Base-by-base conservation (phyloP, 2,113 vertebrate species). In the Brienomyrus brachyistius region DNA sequence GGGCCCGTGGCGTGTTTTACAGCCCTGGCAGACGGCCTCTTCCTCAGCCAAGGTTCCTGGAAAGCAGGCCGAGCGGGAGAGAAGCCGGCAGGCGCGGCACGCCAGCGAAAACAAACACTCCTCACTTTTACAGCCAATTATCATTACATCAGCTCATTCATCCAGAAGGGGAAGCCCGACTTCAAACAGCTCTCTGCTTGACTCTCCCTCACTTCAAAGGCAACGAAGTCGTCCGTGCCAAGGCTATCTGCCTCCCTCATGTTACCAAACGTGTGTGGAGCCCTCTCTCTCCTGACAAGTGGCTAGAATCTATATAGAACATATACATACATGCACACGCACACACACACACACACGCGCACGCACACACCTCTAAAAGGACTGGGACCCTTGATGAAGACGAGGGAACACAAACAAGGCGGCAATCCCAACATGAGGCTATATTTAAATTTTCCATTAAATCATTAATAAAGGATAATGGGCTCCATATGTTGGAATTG, bases 1-100 rank as follows among this genome's bases (percentile, higher is more conserved):
- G 51, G 83, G 47, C 40, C 89, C 52, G 90, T 87, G 91, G 92
- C 91, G 59, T 91, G 91, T 93, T 95, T 96, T 92, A 94, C 92
- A 94, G 95, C 95, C 95, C 93, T 91, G 92, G 95, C 93, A 95
- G 88, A 94, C 92, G 93, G 90, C 66, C 77, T 93, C 95, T 95
- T 93, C 94, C 89, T 93, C 94, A 94, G 92, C 94, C 91, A 94
- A 92, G 92, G 93, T 97, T 97, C 97, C 95, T 97, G 94, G 96
- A 97, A 98, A 97, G 94, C 92, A 94, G 90, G 92, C 89, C 74
- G 91, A 86, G 87, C 87, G 77, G 80, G 86, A 82, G 89, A 47
- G 70, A 0, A 88, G 59, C 47, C 40, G 83, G 5, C 66, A 4
- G 50, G 83, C 47, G 21, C 84, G 45, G 40, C 8, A 0, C 74